Percentiles rank a stretch among this genome's conserved stretches.
These are phyloP conservation scores for Aethes cnicana DNA, from an alignment of 2,888 invertebrate species.

Conservation along the genomic window DNA sequence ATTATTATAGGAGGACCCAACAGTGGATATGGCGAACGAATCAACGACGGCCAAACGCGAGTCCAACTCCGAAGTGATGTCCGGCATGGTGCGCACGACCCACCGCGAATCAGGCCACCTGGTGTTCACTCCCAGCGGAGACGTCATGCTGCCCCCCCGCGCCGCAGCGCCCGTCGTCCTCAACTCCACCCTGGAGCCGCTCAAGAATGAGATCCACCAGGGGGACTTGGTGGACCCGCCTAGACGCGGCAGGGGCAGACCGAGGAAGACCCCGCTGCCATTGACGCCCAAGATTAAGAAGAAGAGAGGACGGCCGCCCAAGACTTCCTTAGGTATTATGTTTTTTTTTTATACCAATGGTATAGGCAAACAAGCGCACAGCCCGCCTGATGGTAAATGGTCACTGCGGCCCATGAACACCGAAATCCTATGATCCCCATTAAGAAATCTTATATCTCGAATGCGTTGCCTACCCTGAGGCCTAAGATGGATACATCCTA, in stretches of 20 bases:
- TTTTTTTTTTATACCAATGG: background rate
- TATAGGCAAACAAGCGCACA: too few species aligned
- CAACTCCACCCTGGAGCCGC: slow-evolving; percentile 50
- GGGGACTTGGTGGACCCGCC: slow-evolving; percentile 61
- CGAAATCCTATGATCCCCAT: too few species aligned
- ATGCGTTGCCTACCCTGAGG: too few species aligned
- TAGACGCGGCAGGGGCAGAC: slow-evolving; percentile 75
- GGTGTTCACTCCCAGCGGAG: slow-evolving; percentile 73
- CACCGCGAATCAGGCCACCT: slow-evolving; percentile 76
- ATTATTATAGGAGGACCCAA: slow-evolving; percentile 72
- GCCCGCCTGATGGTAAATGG: too few species aligned
- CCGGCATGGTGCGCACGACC: slow-evolving; percentile 76
- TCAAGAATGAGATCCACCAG: slow-evolving; percentile 47
- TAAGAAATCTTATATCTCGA: too few species aligned
- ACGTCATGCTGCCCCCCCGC: slow-evolving; percentile 75
- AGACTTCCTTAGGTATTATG: slow-evolving; percentile 70
- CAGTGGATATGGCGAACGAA: slow-evolving; percentile 71
- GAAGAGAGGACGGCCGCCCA: slow-evolving; percentile 73
- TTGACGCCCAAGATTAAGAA: slow-evolving; percentile 75
- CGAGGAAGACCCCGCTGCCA: slow-evolving; percentile 79
- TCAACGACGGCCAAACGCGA: slow-evolving; percentile 55
- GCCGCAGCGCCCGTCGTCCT: slow-evolving; percentile 47
- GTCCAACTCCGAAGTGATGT: slow-evolving; percentile 70
- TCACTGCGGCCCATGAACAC: too few species aligned
- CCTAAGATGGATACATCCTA: too few species aligned